phyloP scores from a whole-genome alignment of 2,888 invertebrate genomes.

The Meiosimyza decipiens region DNA sequence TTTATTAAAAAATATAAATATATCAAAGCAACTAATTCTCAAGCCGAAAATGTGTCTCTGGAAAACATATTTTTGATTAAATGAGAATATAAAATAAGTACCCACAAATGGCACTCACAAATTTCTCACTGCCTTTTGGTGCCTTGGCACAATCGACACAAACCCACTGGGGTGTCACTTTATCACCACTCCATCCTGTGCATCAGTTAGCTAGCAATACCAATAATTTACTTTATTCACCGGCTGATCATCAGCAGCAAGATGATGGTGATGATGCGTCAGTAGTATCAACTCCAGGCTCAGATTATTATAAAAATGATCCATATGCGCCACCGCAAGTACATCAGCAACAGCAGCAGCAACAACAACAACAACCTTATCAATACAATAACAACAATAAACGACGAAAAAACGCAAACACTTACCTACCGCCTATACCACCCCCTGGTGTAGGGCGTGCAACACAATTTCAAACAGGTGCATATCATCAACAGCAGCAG shows the following conservation, averaged over 20 bases:
- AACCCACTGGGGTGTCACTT: slow-evolving; percentile 62
- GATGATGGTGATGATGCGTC: slow-evolving; percentile 35
- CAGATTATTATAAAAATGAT: slow-evolving; percentile 65
- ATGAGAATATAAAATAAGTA: slow-evolving; percentile 10
- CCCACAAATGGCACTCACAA: slow-evolving; percentile 63
- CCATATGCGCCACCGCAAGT: slow-evolving; percentile 63
- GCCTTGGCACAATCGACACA: slow-evolving; percentile 52
- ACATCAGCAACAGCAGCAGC: slow-evolving; percentile 51
- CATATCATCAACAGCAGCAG: slow-evolving; percentile 45
- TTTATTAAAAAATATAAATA: neutral
- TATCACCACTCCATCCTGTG: slow-evolving; percentile 63
- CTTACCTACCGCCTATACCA: slow-evolving; percentile 63
- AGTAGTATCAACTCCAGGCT: slow-evolving; percentile 44
- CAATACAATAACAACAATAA: slow-evolving; percentile 52
- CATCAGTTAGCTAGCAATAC: slow-evolving; percentile 65
- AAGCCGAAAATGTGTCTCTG: neutral
- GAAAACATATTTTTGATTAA: slow-evolving; percentile 9
- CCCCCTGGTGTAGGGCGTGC: slow-evolving; percentile 51
- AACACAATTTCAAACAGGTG: slow-evolving; percentile 51
- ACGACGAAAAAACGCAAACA: slow-evolving; percentile 59
- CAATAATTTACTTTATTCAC: slow-evolving; percentile 65
- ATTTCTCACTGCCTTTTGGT: slow-evolving; percentile 66
- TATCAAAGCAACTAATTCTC: slow-evolving; percentile 6
- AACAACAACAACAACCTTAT: slow-evolving; percentile 39
- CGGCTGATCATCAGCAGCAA: slow-evolving; percentile 65